These are phyloP conservation scores for Diorhabda elongata DNA, from an alignment of 1,140 invertebrate genomes.

Conservation along the genomic window DNA sequence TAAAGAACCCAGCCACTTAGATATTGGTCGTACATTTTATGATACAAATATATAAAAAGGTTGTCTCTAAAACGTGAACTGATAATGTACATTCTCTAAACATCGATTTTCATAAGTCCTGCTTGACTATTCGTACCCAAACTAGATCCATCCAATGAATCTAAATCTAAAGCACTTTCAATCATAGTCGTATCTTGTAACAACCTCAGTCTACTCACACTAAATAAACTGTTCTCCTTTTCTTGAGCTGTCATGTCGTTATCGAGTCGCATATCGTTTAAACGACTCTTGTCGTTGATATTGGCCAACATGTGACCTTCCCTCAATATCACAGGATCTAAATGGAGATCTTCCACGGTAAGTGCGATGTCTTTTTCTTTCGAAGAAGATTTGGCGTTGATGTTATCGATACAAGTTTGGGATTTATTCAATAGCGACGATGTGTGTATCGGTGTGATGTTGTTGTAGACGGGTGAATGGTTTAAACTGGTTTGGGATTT, in stretches of 20 bases:
- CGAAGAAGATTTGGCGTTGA: conserved; percentile 23
- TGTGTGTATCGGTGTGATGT: conserved; percentile 26
- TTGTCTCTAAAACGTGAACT: background rate
- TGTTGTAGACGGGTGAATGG: conserved; percentile 43
- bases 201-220: conserved; percentile 63
- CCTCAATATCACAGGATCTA: conserved; percentile 41
- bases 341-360: conserved; percentile 39
- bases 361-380: conserved; percentile 17
- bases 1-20: no score
- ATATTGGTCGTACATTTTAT: no score
- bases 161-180: conserved; percentile 78
- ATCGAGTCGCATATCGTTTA: conserved; percentile 34
- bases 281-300: conserved; percentile 21
- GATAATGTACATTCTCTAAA: conserved; percentile 21
- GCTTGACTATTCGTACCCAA: conserved; percentile 44
- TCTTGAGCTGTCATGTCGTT: conserved; percentile 44
- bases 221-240: conserved; percentile 45
- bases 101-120: conserved; percentile 42
- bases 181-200: conserved; percentile 83
- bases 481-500: conserved; percentile 45
- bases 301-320: conserved; percentile 32
- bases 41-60: no score
- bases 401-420: conserved; percentile 40
- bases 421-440: conserved; percentile 33
- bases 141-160: conserved; percentile 68